These are phyloP conservation scores for Vulpes ferrilata DNA, from an alignment of 2,113 vertebrate genomes.

Conservation along the genomic window DNA sequence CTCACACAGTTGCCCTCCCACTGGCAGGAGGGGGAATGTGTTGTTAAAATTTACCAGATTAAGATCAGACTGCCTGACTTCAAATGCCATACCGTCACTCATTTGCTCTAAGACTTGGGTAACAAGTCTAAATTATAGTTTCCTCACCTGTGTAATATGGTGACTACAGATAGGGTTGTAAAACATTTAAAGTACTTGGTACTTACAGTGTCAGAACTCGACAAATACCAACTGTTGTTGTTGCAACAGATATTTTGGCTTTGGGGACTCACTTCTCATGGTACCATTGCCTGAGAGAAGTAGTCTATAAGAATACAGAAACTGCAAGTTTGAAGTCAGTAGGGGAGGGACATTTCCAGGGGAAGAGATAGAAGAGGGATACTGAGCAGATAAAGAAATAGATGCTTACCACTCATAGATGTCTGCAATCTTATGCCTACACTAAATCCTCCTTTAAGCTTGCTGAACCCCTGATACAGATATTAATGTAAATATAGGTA, in stretches of 20 bases:
- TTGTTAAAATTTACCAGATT: not conserved
- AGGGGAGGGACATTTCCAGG: not conserved
- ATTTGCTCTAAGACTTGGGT: not conserved
- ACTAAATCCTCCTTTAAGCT: not conserved
- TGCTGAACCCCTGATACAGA: not conserved
- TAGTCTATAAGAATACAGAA: not conserved
- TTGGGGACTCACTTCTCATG: not conserved
- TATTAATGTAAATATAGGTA: not conserved
- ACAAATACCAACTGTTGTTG: not conserved
- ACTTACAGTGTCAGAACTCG: not conserved
- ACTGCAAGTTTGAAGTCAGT: not conserved
- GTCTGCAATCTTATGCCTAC: not conserved
- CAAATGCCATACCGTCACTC: not conserved
- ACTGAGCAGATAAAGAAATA: not conserved
- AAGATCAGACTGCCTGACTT: not conserved
- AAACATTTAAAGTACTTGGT: not conserved
- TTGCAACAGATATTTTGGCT: not conserved
- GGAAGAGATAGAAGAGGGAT: not conserved
- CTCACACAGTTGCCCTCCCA: not conserved
- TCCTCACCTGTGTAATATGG: not conserved
- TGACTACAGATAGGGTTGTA: not conserved
- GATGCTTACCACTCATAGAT: not conserved
- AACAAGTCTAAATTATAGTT: not conserved
- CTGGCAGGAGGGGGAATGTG: not conserved
- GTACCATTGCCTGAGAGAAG: not conserved